Conservation (phyloP, 2,113 vertebrate genomes). For the Chaetura pelagica region DNA sequence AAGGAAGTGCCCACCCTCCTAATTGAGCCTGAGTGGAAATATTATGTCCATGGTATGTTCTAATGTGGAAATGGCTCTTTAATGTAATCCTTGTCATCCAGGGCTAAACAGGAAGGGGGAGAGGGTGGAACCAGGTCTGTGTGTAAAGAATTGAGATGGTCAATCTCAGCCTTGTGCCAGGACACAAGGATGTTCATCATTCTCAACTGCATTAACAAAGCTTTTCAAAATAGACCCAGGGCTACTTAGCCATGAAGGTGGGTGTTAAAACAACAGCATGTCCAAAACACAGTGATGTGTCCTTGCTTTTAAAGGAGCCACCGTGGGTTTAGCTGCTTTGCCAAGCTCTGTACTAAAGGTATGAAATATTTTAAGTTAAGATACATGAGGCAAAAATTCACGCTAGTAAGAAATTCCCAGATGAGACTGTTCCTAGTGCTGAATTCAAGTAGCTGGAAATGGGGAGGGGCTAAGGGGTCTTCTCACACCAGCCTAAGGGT, state of each 20-base stretch:
- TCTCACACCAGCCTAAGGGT: background rate
- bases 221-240: background rate
- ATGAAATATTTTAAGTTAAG: background rate
- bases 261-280: too few relatives aligned
- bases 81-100: background rate
- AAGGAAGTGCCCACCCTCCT: background rate
- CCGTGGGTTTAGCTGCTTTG: background rate
- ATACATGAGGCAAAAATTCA: too few relatives aligned
- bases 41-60: rapidly evolving
- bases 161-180: background rate
- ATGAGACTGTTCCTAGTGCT: background rate
- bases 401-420: background rate
- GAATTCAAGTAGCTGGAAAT: background rate
- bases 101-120: background rate
- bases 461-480: rapidly evolving
- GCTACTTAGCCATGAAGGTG: rapidly evolving
- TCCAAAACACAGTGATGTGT: background rate
- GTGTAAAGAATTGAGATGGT: background rate
- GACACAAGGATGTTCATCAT: rapidly evolving
- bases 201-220: rapidly evolving
- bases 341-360: background rate
- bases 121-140: background rate
- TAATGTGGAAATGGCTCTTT: background rate
- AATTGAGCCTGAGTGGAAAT: background rate
- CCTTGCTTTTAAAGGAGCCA: background rate